A percentile compares a stretch with the other conserved stretches of the same genome.
Evolutionary conservation across 53 echinoderm and acorn worm species (phyloP).

Genomic region (Arbacia lixula): DNA sequence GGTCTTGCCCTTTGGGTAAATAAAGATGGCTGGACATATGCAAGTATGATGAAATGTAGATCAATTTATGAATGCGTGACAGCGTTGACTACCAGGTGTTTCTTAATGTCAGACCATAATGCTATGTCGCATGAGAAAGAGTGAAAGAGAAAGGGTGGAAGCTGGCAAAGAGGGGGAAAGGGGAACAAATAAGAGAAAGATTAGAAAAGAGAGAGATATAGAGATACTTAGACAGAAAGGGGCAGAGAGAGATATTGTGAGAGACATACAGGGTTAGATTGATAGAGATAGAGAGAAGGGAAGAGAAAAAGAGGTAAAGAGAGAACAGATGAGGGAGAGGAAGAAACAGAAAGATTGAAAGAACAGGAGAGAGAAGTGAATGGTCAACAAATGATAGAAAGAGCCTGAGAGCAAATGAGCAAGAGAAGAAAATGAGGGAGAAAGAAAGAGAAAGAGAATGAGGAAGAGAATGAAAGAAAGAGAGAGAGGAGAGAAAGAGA

Average conservation of each 20-base stretch:
- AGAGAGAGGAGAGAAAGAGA: neutral
- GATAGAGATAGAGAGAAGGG: neutral
- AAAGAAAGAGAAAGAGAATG: neutral
- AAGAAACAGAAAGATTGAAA: neutral
- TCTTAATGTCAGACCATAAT: no score
- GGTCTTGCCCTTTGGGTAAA: no score
- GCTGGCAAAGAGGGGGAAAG: neutral
- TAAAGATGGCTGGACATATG: no score
- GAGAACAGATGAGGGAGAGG: no score
- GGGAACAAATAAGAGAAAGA: neutral
- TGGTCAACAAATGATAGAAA: neutral
- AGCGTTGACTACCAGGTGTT: no score
- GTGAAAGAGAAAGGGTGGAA: neutral
- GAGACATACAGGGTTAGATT: neutral
- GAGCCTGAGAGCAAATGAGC: neutral
- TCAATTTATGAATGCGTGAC: no score
- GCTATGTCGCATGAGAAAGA: no score
- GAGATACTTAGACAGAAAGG: neutral
- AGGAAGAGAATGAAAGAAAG: neutral
- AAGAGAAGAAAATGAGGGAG: neutral
- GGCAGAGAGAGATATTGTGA: neutral
- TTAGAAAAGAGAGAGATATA: neutral
- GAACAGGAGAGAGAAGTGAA: neutral
- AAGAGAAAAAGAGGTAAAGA: neutral
- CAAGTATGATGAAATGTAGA: no score